Evolutionary conservation across 1,140 invertebrate genomes (phyloP).

Genomic region (Zaprionus gabonicus): DNA sequence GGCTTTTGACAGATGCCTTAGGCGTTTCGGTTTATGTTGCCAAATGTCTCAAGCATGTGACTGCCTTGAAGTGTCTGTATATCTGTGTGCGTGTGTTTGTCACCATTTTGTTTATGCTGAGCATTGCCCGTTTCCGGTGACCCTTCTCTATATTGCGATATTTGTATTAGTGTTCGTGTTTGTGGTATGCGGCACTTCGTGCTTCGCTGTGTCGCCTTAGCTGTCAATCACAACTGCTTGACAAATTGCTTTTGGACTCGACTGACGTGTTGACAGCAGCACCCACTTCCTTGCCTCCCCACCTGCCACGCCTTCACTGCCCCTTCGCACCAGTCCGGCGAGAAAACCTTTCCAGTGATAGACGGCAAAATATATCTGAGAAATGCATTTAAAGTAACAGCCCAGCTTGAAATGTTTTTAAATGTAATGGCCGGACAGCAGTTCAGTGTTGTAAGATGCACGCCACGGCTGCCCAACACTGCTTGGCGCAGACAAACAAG

Average conservation of each 20-base stretch:
- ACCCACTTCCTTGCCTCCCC: background rate
- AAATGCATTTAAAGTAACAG: constrained; percentile 40
- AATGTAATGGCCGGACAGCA: constrained; percentile 15
- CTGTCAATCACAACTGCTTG: constrained; percentile 81
- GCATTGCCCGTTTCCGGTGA: constrained; percentile 49
- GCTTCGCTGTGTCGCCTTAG: constrained; percentile 59
- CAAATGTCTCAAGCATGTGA: constrained; percentile 20
- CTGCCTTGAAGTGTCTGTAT: no score
- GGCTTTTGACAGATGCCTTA: constrained; percentile 42
- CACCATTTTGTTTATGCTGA: constrained; percentile 70
- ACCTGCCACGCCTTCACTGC: background rate
- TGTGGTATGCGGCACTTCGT: constrained; percentile 33
- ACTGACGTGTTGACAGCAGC: constrained; percentile 69
- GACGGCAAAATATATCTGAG: constrained; percentile 4
- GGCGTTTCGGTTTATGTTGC: constrained; percentile 39
- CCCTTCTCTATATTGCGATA: background rate
- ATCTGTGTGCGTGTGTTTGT: constrained; percentile 15
- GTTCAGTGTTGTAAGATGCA: constrained; percentile 9
- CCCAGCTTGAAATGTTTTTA: constrained; percentile 23
- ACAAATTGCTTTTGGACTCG: constrained; percentile 80
- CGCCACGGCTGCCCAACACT: constrained; percentile 14
- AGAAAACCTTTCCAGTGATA: background rate
- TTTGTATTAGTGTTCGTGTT: constrained; percentile 10
- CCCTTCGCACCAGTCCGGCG: background rate
- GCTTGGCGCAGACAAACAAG: constrained; percentile 55